Conservation (phyloP, 2,113 vertebrate species). For the Capra hircus region DNA sequence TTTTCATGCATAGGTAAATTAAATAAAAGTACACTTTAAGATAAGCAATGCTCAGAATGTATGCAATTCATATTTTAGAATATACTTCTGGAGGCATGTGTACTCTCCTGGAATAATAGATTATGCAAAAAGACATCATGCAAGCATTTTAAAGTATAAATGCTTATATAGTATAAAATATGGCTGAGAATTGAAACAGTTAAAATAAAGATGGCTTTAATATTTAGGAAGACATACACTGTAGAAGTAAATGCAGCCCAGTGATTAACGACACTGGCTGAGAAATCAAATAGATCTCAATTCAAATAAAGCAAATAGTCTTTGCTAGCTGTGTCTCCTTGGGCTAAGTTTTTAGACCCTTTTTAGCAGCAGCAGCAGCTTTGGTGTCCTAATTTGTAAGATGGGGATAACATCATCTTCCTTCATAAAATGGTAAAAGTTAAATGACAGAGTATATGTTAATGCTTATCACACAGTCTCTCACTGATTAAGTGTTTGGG, state of each 20-base stretch:
- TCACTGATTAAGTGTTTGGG: neutral
- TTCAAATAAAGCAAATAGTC: constrained; percentile 12
- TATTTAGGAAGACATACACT: neutral
- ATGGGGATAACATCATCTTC: constrained; percentile 8
- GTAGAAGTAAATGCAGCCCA: neutral
- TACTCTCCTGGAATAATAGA: neutral
- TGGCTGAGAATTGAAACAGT: neutral
- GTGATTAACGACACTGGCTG: constrained; percentile 16
- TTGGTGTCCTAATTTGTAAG: constrained; percentile 40
- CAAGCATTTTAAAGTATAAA: neutral
- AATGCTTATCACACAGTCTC: constrained; percentile 9
- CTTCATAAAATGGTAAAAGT: constrained; percentile 14
- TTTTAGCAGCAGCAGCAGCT: neutral
- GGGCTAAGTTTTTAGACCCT: neutral
- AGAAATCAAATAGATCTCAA: constrained; percentile 29
- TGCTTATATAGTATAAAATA: neutral
- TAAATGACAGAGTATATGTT: constrained; percentile 17
- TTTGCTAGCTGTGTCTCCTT: constrained; percentile 22
- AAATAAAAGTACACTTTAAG: neutral
- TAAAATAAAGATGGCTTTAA: constrained; percentile 5
- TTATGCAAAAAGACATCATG: neutral
- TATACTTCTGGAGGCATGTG: neutral
- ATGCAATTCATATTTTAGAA: neutral
- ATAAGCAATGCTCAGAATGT: neutral
- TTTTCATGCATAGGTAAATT: neutral